These are phyloP conservation scores for Pangasius larnaudii DNA, from an alignment of 2,797 vertebrate species.

Conservation along the genomic window DNA sequence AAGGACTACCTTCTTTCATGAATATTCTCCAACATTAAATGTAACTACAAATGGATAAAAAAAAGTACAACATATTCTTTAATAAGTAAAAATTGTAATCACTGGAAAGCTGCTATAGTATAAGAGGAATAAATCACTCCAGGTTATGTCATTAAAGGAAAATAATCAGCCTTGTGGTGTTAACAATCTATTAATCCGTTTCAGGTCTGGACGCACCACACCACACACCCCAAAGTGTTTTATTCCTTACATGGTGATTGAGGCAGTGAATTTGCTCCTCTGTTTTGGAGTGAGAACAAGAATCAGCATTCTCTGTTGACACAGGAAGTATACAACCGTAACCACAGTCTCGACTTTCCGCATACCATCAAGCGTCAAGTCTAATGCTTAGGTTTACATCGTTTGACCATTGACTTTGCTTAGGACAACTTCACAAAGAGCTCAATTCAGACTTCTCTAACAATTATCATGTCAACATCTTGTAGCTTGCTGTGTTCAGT, in stretches of 20 bases:
- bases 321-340: conserved; percentile 52
- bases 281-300: conserved; percentile 3
- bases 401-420: background rate
- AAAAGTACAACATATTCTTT: background rate
- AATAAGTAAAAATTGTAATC: background rate
- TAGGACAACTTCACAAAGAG: background rate
- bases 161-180: background rate
- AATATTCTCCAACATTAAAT: background rate
- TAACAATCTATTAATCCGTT: background rate
- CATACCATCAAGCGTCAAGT: background rate
- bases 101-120: background rate
- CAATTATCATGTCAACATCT: background rate
- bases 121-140: background rate
- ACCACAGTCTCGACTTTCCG: conserved; percentile 48
- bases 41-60: background rate
- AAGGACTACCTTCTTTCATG: background rate
- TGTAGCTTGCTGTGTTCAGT: background rate
- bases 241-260: background rate
- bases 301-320: conserved; percentile 43
- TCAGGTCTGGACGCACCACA: background rate
- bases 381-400: background rate
- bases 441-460: background rate
- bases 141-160: background rate
- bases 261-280: background rate
- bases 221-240: background rate